Base-by-base conservation (phyloP, 2,113 vertebrate species). In the Salvelinus fontinalis region DNA sequence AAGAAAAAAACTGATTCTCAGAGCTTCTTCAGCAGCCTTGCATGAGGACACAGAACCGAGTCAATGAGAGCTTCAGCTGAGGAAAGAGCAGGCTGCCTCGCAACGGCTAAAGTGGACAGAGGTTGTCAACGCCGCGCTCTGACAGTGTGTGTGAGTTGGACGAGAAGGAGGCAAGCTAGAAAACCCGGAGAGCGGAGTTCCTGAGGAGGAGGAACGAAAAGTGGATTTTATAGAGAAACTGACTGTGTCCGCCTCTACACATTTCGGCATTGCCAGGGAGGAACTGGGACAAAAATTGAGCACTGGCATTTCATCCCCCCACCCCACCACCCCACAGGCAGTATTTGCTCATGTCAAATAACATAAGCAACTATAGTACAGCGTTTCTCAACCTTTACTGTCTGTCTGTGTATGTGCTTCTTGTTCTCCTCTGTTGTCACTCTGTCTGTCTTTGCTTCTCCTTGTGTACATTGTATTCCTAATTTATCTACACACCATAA, bases 51-150 rank as follows among this genome's bases (percentile, higher is more conserved):
- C 39, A 75, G 66, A 71, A 70, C 27, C 65, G 54, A 80, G 79
- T 75, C 74, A 57, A 80, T 80, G 80, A 67, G 78, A 70, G 67
- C 49, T 67, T 60, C 59, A 75, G 62, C 75, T 71, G 72, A 22
- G 65, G 76, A 76, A 44, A 75, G 79, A 73, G 67, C 89, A 77
- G 76, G 90, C 84, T 89, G 84, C 75, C 89, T 85, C 82, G 77
- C 81, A 89, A 86, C 90, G 87, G 85, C 89, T 87, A 89, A 84
- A 86, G 88, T 86, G 89, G 82, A 86, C 89, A 86, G 84, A 84
- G 84, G 85, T 81, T 91, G 91, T 86, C 88, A 89, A 86, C 91
- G 89, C 81, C 77, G 88, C 75, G 91, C 87, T 88, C 84, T 85
- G 86, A 89, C 88, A 77, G 86, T 83, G 85, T 75, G 84, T 83